phyloP scores from a whole-genome alignment of 2,888 invertebrate genomes.

The Scrobipalpa atriplicella region DNA sequence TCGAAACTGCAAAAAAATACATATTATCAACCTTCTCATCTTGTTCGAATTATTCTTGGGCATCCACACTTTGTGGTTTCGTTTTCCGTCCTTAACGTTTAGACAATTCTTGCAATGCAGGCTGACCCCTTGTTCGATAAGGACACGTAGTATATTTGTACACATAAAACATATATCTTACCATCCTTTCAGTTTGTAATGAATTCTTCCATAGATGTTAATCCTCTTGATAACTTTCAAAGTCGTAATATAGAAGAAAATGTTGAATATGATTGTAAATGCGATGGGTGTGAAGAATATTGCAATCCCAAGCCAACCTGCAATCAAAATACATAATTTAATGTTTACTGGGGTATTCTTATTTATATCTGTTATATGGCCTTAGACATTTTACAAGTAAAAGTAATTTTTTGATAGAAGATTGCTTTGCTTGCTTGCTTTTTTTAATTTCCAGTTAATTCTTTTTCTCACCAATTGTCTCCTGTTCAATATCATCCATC shows the following conservation, averaged over 20 bases:
- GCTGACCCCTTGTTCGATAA: too few relatives aligned
- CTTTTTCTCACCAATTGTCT: conserved; percentile 86
- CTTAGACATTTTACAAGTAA: too few relatives aligned
- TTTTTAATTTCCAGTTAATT: not conserved
- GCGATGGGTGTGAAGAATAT: conserved; percentile 93
- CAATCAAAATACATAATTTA: not conserved
- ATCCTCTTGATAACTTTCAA: conserved; percentile 90
- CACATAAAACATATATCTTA: conserved; percentile 55
- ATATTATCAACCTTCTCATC: not conserved
- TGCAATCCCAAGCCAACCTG: conserved; percentile 91
- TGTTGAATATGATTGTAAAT: conserved; percentile 89
- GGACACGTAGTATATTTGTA: too few relatives aligned
- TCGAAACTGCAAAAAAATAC: conserved; percentile 86
- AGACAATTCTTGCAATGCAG: too few relatives aligned
- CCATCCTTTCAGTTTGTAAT: conserved; percentile 93
- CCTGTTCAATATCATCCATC: conserved; percentile 84
- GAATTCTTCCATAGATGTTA: conserved; percentile 92
- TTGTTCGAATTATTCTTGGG: not conserved
- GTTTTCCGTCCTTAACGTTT: too few relatives aligned
- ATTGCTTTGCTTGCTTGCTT: too few relatives aligned
- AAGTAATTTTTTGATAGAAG: too few relatives aligned
- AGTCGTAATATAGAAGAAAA: conserved; percentile 92
- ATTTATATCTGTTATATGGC: too few relatives aligned
- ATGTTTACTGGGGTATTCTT: too few relatives aligned
- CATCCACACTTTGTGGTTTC: too few relatives aligned